These are phyloP conservation scores for Grammomys surdaster DNA, from an alignment of 2,113 vertebrate species.

Conservation along the genomic window DNA sequence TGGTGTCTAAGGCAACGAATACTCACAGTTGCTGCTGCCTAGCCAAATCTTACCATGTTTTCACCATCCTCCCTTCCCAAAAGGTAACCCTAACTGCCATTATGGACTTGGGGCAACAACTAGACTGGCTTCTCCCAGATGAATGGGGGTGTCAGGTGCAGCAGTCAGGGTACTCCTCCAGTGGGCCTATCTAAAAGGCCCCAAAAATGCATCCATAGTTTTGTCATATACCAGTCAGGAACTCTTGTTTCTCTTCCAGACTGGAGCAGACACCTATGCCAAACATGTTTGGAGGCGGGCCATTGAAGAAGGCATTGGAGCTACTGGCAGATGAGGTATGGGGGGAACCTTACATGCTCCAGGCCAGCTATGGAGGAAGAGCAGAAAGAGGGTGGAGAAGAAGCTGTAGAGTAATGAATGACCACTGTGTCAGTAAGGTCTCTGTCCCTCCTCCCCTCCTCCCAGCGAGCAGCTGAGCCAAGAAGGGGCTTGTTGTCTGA, in stretches of 20 bases:
- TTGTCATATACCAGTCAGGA: not conserved
- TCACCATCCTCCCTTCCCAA: not conserved
- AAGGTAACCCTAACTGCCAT: not conserved
- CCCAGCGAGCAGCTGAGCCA: not conserved
- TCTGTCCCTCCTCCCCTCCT: not conserved
- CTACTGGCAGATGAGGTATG: conserved; percentile 93
- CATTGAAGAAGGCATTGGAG: conserved; percentile 89
- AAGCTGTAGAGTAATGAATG: not conserved
- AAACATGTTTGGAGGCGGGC: conserved; percentile 91
- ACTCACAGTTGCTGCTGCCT: not conserved
- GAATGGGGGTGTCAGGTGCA: not conserved
- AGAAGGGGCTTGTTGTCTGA: not conserved
- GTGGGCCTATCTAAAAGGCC: not conserved
- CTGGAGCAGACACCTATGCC: conserved; percentile 94
- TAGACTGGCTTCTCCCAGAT: not conserved
- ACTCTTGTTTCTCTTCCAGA: conserved; percentile 84
- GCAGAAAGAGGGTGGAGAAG: not conserved
- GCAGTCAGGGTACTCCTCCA: not conserved
- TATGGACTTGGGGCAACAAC: not conserved
- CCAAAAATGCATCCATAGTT: not conserved
- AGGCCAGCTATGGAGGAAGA: not conserved
- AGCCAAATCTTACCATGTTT: not conserved
- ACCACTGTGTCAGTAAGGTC: not conserved
- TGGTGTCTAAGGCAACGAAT: no score
- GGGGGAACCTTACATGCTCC: fast-evolving